Percentiles rank a stretch among this genome's conserved stretches.
These are phyloP conservation scores for Tetragonula carbonaria DNA, from an alignment of 2,888 invertebrate genomes.

Conservation along the genomic window DNA sequence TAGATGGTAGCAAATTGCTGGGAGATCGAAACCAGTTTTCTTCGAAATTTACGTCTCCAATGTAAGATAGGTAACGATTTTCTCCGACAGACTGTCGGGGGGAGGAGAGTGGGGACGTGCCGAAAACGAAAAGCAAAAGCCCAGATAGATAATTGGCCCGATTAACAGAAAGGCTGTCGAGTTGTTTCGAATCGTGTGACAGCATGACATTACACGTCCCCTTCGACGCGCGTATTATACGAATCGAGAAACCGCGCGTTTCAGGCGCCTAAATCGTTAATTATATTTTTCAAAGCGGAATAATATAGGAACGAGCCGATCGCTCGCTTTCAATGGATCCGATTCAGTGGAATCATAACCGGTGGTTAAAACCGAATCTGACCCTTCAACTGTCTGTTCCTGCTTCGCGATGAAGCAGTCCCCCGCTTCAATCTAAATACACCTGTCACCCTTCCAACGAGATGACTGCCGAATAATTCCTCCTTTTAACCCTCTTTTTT, in stretches of 20 bases:
- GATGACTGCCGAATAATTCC: background rate
- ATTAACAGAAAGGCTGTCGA: conserved; percentile 76
- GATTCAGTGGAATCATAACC: conserved; percentile 67
- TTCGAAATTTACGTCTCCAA: background rate
- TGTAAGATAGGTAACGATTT: background rate
- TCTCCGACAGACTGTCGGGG: too few species aligned
- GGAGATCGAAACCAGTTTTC: background rate
- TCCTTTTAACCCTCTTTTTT: background rate
- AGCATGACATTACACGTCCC: conserved; percentile 75
- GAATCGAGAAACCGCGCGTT: conserved; percentile 58
- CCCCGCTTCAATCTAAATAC: background rate
- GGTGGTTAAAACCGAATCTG: conserved; percentile 72
- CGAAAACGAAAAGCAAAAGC: conserved; percentile 4
- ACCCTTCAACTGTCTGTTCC: conserved; percentile 27
- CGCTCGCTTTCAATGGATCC: conserved; percentile 46
- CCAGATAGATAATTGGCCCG: conserved; percentile 52
- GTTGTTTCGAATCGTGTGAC: conserved; percentile 66
- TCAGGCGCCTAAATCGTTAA: conserved; percentile 79
- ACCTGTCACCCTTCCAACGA: background rate
- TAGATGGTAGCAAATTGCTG: background rate
- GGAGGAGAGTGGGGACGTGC: too few species aligned
- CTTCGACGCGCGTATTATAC: conserved; percentile 76
- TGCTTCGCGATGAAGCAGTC: background rate
- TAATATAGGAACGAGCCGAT: conserved; percentile 42
- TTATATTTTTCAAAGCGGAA: conserved; percentile 73